Evolutionary conservation across 2,888 invertebrate species (phyloP).

Genomic region (Neuroscelio doddi): DNA sequence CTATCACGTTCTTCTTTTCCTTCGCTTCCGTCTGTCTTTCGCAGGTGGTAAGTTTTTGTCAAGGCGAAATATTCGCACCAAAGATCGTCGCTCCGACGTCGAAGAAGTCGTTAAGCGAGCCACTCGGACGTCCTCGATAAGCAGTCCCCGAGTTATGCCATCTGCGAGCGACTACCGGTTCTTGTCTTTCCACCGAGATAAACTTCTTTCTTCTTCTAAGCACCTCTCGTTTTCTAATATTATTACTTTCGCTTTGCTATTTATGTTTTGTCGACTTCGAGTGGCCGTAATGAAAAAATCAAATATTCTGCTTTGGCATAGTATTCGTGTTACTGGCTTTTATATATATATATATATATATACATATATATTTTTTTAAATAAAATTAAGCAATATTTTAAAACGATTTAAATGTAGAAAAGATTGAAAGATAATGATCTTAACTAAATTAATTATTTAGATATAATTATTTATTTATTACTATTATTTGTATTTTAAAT

Average conservation of each 20-base stretch:
- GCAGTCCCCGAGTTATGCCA: slow-evolving; percentile 49
- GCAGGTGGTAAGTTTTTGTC: slow-evolving; percentile 47
- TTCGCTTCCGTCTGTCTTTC: slow-evolving; percentile 43
- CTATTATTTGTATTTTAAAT: no score
- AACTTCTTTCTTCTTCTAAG: slow-evolving; percentile 24
- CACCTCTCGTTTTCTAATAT: not conserved
- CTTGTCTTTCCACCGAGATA: slow-evolving; percentile 41
- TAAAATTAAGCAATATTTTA: no score
- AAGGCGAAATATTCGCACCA: slow-evolving; percentile 47
- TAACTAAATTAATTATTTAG: no score
- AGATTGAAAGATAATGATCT: no score
- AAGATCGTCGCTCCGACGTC: slow-evolving; percentile 50
- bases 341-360: no score
- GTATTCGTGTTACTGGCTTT: no score
- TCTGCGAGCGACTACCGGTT: slow-evolving; percentile 50
- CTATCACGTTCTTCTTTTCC: slow-evolving; percentile 24
- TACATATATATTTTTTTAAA: no score
- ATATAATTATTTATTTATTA: no score
- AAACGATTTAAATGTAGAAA: no score
- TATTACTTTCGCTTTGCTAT: slow-evolving; percentile 37
- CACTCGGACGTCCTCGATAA: slow-evolving; percentile 49
- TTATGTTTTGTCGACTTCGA: no score
- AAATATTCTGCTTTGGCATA: no score
- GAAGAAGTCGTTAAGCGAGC: slow-evolving; percentile 50
- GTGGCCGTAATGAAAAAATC: no score